phyloP scores from a whole-genome alignment of 2,888 invertebrate genomes.

The Epsilonema sp. region DNA sequence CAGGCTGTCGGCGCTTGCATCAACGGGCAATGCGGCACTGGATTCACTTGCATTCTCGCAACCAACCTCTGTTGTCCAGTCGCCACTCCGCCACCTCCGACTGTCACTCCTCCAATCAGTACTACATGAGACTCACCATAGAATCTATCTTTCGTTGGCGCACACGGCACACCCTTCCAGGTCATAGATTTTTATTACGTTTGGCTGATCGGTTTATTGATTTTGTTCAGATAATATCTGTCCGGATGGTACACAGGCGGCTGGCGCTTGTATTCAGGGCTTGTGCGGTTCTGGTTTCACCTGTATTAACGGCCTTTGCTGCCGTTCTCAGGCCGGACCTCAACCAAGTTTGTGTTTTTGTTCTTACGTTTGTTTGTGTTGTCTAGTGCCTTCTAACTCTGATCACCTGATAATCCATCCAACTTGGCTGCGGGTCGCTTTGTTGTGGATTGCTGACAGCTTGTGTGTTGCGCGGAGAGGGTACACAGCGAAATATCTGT shows the following conservation, averaged over 20 bases:
- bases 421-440: too few species aligned
- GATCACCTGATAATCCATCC: too few species aligned
- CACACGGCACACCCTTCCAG: too few species aligned
- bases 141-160: too few species aligned
- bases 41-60: conserved; percentile 15
- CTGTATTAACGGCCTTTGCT: conserved; percentile 27
- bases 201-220: too few species aligned
- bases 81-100: background rate
- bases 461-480: too few species aligned
- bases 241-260: conserved; percentile 27
- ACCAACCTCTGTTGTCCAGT: conserved; percentile 15
- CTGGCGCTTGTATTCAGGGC: conserved; percentile 27
- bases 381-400: too few species aligned
- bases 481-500: too few species aligned
- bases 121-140: background rate
- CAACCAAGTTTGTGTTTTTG: background rate
- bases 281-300: conserved; percentile 26
- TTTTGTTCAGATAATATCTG: conserved; percentile 20
- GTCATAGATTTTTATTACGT: too few species aligned
- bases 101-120: background rate
- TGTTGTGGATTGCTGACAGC: too few species aligned
- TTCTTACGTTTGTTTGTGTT: background rate
- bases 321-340: conserved; percentile 9
- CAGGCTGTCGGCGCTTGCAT: conserved; percentile 20
- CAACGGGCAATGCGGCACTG: conserved; percentile 16